A percentile compares a stretch with the other conserved stretches of the same genome.
These are phyloP conservation scores for Baccha elongata DNA, from an alignment of 2,888 invertebrate species.

Conservation along the genomic window DNA sequence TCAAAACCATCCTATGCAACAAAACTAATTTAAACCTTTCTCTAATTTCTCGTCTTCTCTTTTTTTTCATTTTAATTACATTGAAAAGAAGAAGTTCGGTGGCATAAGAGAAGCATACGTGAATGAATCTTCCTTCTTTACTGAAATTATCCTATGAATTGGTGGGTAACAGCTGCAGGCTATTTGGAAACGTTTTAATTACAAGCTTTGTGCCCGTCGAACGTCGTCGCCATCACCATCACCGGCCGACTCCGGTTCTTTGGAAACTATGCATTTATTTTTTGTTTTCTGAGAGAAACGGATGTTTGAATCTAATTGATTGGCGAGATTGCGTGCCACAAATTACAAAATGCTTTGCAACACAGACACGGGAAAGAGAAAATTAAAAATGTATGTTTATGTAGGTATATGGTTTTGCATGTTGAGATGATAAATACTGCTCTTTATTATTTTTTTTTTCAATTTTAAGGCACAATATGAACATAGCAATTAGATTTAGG, in stretches of 20 bases:
- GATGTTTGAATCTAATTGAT: constrained; percentile 54
- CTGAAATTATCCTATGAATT: constrained; percentile 59
- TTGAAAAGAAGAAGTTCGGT: constrained; percentile 39
- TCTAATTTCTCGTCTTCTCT: constrained; percentile 24
- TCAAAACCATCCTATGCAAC: constrained; percentile 36
- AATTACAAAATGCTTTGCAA: constrained; percentile 25
- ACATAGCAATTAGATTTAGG: too few species aligned
- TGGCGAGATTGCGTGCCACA: constrained; percentile 47
- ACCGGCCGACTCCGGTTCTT: constrained; percentile 6
- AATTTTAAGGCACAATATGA: not conserved
- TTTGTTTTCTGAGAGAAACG: constrained; percentile 17
- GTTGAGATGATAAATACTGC: constrained; percentile 2
- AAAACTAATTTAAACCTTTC: constrained; percentile 63
- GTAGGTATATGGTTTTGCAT: constrained; percentile 1
- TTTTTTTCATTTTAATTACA: constrained; percentile 44
- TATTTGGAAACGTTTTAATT: constrained; percentile 68
- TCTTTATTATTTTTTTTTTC: too few species aligned
- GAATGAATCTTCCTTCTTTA: constrained; percentile 30
- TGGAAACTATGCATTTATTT: constrained; percentile 33
- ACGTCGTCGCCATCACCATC: constrained; percentile 14
- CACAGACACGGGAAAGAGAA: constrained; percentile 12
- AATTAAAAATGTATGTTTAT: not conserved
- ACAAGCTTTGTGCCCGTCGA: constrained; percentile 35
- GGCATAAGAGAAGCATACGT: constrained; percentile 31
- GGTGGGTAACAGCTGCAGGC: constrained; percentile 66